Evolutionary conservation across 2,113 vertebrate species (phyloP), one percentile per base, ranked within the genome.

Genomic region (Tetraodon nigroviridis): DNA sequence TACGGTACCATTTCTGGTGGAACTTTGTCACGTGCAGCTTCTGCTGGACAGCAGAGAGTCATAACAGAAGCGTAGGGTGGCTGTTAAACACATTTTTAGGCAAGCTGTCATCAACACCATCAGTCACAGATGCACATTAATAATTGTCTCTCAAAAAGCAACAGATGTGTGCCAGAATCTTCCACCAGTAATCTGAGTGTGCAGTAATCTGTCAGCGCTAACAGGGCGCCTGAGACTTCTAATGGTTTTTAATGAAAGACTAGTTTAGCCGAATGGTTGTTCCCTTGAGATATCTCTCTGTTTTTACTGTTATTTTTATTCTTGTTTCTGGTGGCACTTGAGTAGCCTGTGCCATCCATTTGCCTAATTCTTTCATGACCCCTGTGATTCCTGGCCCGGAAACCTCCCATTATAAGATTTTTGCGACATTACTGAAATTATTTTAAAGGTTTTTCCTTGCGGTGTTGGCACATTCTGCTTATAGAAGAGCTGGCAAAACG

Each of bases 261-360:
- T 40, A 18, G 18, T 18, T 19, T 49, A n/a, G 45, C 4, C 16
- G 45, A 47, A 47, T 19, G 27, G 18, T 8, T 8, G n/a, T 48
- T 19, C 6, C 18, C 13, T 56, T 45, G 41, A 60, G 60, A 58
- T 16, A 51, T 58, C 54, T 44, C 10, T 65, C 11, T 51, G 53
- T 54, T 73, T 77, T 56, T 53, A 42, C 64, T 58, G 73, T 79
- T 86, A 76, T 76, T 83, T 85, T 81, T 58, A 62, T 20, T 70
- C 63, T 59, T 61, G 77, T 69, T 61, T 58, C 73, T 81, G 75
- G 64, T 69, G 67, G 56, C 58, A 54, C 55, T 55, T 41, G 32
- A 50, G 63, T 64, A 52, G 75, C 40, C 61, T 51, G 53, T 15
- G 67, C 75, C 85, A 61, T 84, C 60, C 46, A 76, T 75, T 42